These are phyloP conservation scores for Albula glossodonta DNA, from an alignment of 2,113 vertebrate genomes.

Conservation along the genomic window DNA sequence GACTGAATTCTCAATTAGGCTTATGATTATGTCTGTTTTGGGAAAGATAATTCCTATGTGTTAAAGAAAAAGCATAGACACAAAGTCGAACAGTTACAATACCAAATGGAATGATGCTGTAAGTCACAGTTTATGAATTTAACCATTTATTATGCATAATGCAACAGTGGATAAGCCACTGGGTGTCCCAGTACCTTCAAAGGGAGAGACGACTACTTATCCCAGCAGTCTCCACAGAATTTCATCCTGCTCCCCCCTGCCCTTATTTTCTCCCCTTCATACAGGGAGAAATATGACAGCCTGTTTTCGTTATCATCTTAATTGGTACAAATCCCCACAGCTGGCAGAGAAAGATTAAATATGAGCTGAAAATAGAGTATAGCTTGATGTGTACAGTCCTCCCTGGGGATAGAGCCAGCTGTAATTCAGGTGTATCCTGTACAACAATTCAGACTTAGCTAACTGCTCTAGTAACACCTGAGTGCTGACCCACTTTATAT, in stretches of 20 bases:
- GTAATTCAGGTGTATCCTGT: slow-evolving; percentile 4
- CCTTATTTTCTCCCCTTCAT: slow-evolving; percentile 29
- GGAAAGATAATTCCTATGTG: neutral
- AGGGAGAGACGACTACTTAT: slow-evolving; percentile 35
- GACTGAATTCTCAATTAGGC: neutral
- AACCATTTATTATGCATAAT: slow-evolving; percentile 8
- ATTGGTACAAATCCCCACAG: slow-evolving; percentile 41
- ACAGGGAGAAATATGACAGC: slow-evolving; percentile 33
- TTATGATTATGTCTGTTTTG: neutral
- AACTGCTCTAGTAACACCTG: neutral
- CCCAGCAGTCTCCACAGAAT: slow-evolving; percentile 21
- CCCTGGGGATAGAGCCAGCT: neutral
- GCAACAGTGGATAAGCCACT: slow-evolving; percentile 13
- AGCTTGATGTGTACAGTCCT: neutral
- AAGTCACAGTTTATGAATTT: slow-evolving; percentile 1
- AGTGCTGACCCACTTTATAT: slow-evolving; percentile 4
- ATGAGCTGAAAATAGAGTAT: slow-evolving; percentile 34
- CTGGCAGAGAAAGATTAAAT: slow-evolving; percentile 37
- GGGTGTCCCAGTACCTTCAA: slow-evolving; percentile 2
- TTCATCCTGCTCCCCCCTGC: slow-evolving; percentile 6
- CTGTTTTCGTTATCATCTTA: slow-evolving; percentile 40
- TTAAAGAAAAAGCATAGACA: neutral
- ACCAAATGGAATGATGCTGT: neutral
- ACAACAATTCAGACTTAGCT: neutral
- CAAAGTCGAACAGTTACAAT: neutral